These are phyloP conservation scores for Rotaria macrura DNA, from an alignment of 2,888 invertebrate genomes.

Conservation along the genomic window DNA sequence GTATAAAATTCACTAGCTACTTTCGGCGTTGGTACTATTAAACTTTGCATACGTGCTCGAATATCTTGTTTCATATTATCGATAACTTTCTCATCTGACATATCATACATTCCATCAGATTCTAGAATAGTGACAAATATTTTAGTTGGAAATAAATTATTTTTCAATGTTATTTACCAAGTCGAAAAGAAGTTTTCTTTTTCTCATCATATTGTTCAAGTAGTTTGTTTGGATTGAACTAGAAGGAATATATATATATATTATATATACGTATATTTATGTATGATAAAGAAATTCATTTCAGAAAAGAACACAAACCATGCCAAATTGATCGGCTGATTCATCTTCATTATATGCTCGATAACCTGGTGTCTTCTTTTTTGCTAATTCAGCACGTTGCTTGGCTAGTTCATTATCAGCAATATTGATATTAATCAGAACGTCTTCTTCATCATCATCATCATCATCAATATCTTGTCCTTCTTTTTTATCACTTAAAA, in stretches of 20 bases:
- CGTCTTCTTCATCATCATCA: slow-evolving; percentile 61
- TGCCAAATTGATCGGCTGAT: slow-evolving; percentile 54
- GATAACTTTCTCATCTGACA: slow-evolving; percentile 45
- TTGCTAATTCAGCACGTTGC: slow-evolving; percentile 69
- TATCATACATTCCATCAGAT: slow-evolving; percentile 43
- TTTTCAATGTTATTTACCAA: slow-evolving; percentile 56
- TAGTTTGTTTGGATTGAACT: slow-evolving; percentile 38
- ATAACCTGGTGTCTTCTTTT: slow-evolving; percentile 61
- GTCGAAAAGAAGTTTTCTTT: slow-evolving; percentile 59
- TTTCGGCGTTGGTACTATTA: slow-evolving; percentile 56
- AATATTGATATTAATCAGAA: slow-evolving; percentile 63
- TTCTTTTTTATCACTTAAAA: slow-evolving; percentile 64
- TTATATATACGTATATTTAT: too few relatives aligned
- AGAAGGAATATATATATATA: too few relatives aligned
- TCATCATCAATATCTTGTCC: slow-evolving; percentile 66
- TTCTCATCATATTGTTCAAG: slow-evolving; percentile 68
- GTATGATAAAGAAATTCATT: not conserved
- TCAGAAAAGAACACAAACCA: slow-evolving; percentile 45
- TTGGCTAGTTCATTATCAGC: slow-evolving; percentile 47
- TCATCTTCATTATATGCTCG: slow-evolving; percentile 37
- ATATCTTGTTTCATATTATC: slow-evolving; percentile 43
- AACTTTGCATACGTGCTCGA: slow-evolving; percentile 42
- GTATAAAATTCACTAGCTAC: slow-evolving; percentile 73
- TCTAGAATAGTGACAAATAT: slow-evolving; percentile 23
- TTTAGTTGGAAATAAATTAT: not conserved